These are phyloP conservation scores for Palythoa caribaeorum DNA, from an alignment of 92 coral and sea anemone genomes.

Conservation along the genomic window DNA sequence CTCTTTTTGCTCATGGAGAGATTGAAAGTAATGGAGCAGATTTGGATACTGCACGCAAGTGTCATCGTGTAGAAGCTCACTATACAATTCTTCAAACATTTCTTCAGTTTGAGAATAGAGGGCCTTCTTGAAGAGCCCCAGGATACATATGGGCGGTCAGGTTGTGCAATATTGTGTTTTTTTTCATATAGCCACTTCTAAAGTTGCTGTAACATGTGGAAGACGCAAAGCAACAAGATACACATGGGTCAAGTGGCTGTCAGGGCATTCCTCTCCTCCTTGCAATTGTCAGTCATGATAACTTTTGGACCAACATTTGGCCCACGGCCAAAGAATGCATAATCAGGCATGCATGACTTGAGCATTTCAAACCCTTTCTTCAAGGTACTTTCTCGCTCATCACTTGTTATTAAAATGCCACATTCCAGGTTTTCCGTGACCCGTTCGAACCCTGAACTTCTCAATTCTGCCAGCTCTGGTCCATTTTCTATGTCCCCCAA, in stretches of 20 bases:
- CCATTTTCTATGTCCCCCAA: too few relatives aligned
- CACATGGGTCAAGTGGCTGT: conserved; percentile 60
- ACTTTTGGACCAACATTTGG: conserved; percentile 61
- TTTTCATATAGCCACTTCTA: conserved; percentile 53
- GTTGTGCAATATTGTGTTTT: conserved; percentile 42
- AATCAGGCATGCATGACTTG: conserved; percentile 34
- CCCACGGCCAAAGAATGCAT: conserved; percentile 53
- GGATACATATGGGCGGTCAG: conserved; percentile 43
- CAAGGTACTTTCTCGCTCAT: conserved; percentile 43
- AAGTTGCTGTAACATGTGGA: conserved; percentile 55
- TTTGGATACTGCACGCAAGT: conserved; percentile 31
- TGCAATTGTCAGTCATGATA: conserved; percentile 67
- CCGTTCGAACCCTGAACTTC: too few relatives aligned
- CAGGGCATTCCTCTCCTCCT: conserved; percentile 70
- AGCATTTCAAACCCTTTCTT: conserved; percentile 44
- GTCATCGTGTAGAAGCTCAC: conserved; percentile 40
- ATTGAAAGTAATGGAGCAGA: conserved; percentile 16
- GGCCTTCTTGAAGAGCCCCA: conserved; percentile 55
- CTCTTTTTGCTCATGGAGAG: conserved; percentile 33
- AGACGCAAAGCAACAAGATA: conserved; percentile 32
- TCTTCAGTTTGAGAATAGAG: conserved; percentile 46
- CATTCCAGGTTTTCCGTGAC: too few relatives aligned
- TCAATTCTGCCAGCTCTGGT: too few relatives aligned
- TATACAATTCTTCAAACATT: conserved; percentile 44
- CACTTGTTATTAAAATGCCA: conserved; percentile 49